These are phyloP conservation scores for Gorsachius goisagi DNA, from an alignment of 2,113 vertebrate species.

Conservation along the genomic window DNA sequence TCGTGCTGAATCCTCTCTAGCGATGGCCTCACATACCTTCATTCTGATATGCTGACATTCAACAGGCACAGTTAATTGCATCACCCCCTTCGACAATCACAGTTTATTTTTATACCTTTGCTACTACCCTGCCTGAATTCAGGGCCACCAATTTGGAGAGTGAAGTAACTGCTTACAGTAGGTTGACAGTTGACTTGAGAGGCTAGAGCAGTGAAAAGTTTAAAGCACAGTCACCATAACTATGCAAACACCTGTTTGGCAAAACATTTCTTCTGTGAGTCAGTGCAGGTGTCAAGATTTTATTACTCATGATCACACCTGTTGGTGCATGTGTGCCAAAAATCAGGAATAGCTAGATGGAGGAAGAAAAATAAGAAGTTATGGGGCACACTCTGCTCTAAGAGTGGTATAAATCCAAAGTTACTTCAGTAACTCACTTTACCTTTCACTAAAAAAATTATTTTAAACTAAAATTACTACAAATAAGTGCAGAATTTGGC, in stretches of 20 bases:
- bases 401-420: neutral
- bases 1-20: neutral
- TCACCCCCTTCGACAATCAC: neutral
- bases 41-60: neutral
- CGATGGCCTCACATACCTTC: neutral
- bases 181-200: constrained; percentile 13
- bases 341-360: neutral
- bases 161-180: neutral
- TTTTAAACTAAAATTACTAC: neutral
- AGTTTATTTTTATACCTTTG: neutral
- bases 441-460: too few relatives aligned
- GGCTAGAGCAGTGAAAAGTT: constrained; percentile 8
- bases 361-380: constrained; percentile 10
- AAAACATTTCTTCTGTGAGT: constrained; percentile 29
- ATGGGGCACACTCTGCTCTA: neutral
- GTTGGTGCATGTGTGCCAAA: constrained; percentile 33
- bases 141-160: constrained; percentile 13
- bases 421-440: neutral
- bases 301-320: constrained; percentile 53
- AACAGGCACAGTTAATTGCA: neutral
- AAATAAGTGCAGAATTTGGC: neutral
- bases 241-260: constrained; percentile 61
- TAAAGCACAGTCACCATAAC: constrained; percentile 18
- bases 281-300: constrained; percentile 63
- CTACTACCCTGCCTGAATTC: constrained; percentile 25